These are phyloP conservation scores for Entelurus aequoreus DNA, from an alignment of 2,113 vertebrate species.

Conservation along the genomic window DNA sequence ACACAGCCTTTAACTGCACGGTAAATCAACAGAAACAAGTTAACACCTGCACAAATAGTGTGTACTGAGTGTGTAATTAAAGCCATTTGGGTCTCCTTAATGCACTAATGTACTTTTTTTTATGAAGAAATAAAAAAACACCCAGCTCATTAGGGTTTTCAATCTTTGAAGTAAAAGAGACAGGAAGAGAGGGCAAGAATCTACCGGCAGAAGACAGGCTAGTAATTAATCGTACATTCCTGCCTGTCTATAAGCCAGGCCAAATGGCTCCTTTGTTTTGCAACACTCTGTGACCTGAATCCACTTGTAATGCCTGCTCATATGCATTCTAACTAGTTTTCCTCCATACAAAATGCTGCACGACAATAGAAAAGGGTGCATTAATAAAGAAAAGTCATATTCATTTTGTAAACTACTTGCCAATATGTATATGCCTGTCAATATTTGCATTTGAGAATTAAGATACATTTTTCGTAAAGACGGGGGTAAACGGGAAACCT, in stretches of 20 bases:
- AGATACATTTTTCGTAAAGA: no score
- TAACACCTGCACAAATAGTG: slow-evolving; percentile 11
- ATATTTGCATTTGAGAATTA: no score
- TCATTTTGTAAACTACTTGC: not conserved
- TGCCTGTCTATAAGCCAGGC: slow-evolving; percentile 56
- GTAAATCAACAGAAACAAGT: slow-evolving; percentile 39
- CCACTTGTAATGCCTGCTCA: slow-evolving; percentile 54
- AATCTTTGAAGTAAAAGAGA: slow-evolving; percentile 4
- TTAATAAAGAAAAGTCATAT: not conserved
- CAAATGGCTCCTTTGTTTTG: slow-evolving; percentile 63
- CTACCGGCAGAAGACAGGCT: slow-evolving; percentile 50
- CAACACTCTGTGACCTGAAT: slow-evolving; percentile 57
- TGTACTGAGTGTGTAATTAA: slow-evolving; percentile 22
- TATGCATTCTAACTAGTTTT: slow-evolving; percentile 13
- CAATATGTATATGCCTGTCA: no score
- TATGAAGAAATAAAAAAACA: not conserved
- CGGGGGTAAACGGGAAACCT: no score
- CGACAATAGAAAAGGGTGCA: not conserved
- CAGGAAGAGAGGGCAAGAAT: slow-evolving; percentile 42
- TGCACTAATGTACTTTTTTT: no score
- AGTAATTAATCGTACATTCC: slow-evolving; percentile 72
- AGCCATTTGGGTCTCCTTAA: slow-evolving; percentile 4
- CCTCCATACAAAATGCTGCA: not conserved
- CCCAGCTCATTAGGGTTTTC: not conserved
- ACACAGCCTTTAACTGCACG: slow-evolving; percentile 40